phyloP scores from a whole-genome alignment of 2,113 vertebrate species.

The Calonectris borealis region DNA sequence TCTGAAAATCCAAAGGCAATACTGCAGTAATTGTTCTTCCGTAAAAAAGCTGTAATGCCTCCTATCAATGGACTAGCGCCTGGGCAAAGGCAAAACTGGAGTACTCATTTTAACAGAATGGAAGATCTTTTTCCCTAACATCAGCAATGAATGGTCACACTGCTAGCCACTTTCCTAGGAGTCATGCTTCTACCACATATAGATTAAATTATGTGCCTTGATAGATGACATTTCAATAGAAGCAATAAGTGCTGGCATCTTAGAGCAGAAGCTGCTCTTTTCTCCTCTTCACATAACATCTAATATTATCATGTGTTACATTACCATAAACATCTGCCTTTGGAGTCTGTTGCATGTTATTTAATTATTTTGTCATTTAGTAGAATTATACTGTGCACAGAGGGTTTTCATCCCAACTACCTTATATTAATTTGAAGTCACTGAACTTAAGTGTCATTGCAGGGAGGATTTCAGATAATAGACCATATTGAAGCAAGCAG shows the following conservation, averaged over 20 bases:
- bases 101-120: slow-evolving; percentile 46
- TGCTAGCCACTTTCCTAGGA: slow-evolving; percentile 10
- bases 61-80: background rate
- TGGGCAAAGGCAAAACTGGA: background rate
- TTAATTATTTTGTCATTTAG: slow-evolving; percentile 72
- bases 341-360: slow-evolving; percentile 35
- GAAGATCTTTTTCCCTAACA: slow-evolving; percentile 34
- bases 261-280: background rate
- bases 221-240: background rate
- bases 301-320: background rate
- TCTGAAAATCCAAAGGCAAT: slow-evolving; percentile 35
- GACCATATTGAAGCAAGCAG: background rate
- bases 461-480: background rate
- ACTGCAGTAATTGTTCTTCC: slow-evolving; percentile 11
- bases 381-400: slow-evolving; percentile 28
- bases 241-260: background rate
- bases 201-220: slow-evolving; percentile 52
- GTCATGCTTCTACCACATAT: slow-evolving; percentile 8
- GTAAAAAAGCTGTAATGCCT: background rate
- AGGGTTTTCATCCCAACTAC: background rate
- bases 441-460: slow-evolving; percentile 52
- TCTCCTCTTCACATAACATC: slow-evolving; percentile 21
- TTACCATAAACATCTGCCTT: slow-evolving; percentile 7
- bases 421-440: slow-evolving; percentile 43
- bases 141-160: slow-evolving; percentile 19